phyloP scores from a whole-genome alignment of 2,888 invertebrate species.

The Oxyteleia sp. region DNA sequence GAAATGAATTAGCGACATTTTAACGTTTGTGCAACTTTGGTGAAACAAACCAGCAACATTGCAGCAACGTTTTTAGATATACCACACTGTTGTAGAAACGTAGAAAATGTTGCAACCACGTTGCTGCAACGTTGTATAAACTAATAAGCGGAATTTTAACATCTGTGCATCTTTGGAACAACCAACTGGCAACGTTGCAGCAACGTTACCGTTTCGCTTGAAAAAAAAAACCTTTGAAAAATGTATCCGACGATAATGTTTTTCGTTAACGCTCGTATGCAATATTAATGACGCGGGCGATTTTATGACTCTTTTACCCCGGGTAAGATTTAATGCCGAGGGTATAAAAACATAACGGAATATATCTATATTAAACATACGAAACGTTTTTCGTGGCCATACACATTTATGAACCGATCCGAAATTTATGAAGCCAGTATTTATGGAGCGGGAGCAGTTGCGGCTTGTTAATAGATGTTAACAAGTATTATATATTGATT shows the following conservation, averaged over 20 bases:
- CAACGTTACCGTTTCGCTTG: no score
- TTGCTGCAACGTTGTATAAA: no score
- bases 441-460: conserved; percentile 39
- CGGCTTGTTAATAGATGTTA: conserved; percentile 51
- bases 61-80: no score
- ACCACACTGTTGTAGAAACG: no score
- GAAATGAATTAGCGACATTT: no score
- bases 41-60: no score
- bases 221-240: no score
- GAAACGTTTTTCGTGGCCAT: conserved; percentile 38
- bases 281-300: conserved; percentile 36
- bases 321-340: conserved; percentile 36
- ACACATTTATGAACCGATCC: conserved; percentile 52
- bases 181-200: no score
- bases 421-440: conserved; percentile 52
- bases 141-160: no score
- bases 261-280: conserved; percentile 34
- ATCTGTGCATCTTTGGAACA: no score
- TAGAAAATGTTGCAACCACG: no score
- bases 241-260: conserved; percentile 29
- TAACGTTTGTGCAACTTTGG: no score
- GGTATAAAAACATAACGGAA: conserved; percentile 42
- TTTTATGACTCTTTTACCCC: conserved; percentile 25
- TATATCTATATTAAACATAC: conserved; percentile 39
- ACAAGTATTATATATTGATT: conserved; percentile 41